Evolutionary conservation across 1,140 invertebrate genomes (phyloP), one percentile per base, ranked within the genome.

Genomic region (Lethocerus indicus): DNA sequence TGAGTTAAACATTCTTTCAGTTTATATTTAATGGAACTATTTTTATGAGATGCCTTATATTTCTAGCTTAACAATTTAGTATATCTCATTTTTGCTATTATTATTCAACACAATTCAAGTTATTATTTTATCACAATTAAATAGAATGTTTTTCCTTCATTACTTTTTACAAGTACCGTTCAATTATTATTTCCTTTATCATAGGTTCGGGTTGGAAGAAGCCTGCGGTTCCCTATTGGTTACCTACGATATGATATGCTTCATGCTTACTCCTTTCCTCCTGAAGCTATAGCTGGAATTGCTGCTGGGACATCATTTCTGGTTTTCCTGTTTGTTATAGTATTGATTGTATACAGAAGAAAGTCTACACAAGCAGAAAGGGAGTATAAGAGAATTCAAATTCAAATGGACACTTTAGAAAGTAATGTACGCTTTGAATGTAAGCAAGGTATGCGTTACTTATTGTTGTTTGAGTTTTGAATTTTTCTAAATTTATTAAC

Each of bases 391-490:
- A 76, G 93, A 26, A 95, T 98, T 63, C 93, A 98, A 67, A 91
- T 97, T 58, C 93, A 98, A 67, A 95, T 98, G 87, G 94, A 98
- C 57, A 96, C 91, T n/a, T 68, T 98, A 37, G 94, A 98, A 64
- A 94, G 89, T 61, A 96, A 95, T 64, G 93, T 98, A 0, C 74
- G 94, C 42, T 86, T 91, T 57, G 95, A 98, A 66, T 98, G 94
- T 63, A 96, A 97, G 69, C 84, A 94, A 71, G 76, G 79, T 81
- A 63, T 40, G 20, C 43, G 16, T 12, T 45, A 26, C 5, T 49
- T 44, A 50, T 50, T 20, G 16, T 50, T 37, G 24, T 25, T n/a
- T 16, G 16, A 12, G 14, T 35, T 50, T 24, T 50, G 9, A 27
- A 12, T 44, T 20, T n/a, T n/a, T n/a, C n/a, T n/a, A n/a, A n/a